Percentiles rank a stretch among this genome's conserved stretches.
Evolutionary conservation across 2,113 vertebrate species (phyloP).

Genomic region (Podiceps cristatus): DNA sequence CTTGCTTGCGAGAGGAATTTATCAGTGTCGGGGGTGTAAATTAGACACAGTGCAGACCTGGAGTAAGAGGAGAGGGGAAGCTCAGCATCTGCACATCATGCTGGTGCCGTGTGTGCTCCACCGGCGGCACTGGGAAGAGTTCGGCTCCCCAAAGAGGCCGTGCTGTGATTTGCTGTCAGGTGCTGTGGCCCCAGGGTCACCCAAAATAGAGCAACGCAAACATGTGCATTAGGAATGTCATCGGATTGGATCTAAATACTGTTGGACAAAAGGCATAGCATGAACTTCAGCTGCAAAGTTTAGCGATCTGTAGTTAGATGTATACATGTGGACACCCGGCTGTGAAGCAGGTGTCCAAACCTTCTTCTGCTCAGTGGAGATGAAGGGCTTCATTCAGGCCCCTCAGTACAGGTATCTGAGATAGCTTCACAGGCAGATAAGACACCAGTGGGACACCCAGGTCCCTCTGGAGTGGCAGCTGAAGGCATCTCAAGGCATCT

Average conservation of each 20-base stretch:
- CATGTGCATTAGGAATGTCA: background rate
- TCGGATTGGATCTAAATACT: accelerated
- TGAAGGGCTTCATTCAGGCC: background rate
- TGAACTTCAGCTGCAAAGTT: background rate
- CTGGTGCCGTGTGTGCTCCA: background rate
- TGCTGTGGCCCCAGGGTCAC: accelerated
- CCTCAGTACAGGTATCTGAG: background rate
- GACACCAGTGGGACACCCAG: background rate
- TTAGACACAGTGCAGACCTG: background rate
- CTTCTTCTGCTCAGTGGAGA: background rate
- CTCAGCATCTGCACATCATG: background rate
- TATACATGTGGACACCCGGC: background rate
- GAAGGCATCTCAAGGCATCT: background rate
- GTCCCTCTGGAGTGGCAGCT: background rate
- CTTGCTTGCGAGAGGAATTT: conserved; percentile 36
- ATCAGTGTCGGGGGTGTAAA: background rate
- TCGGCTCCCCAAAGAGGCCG: background rate
- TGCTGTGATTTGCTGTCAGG: background rate
- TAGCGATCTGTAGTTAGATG: background rate
- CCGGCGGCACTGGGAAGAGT: background rate
- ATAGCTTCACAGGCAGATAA: background rate
- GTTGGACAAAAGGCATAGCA: background rate
- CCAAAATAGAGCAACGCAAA: background rate
- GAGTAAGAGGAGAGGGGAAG: background rate
- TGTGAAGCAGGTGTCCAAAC: background rate